Percentiles rank a stretch among this genome's conserved stretches.
Evolutionary conservation across 1,140 invertebrate genomes (phyloP).

Genomic region (Drosophila mojavensis): DNA sequence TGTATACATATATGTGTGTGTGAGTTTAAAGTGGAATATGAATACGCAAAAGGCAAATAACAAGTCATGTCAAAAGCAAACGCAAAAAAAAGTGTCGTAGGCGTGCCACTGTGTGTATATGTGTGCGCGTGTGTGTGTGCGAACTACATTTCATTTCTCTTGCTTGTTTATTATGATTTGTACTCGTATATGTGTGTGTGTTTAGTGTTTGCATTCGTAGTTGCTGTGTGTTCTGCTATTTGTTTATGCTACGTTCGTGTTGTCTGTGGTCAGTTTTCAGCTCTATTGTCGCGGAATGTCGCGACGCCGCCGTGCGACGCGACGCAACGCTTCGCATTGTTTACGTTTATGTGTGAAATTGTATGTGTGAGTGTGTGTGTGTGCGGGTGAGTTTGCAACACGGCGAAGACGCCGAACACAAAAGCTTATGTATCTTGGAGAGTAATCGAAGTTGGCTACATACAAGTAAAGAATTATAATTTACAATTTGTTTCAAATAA

Average conservation of each 20-base stretch:
- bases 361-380: not conserved
- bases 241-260: not conserved
- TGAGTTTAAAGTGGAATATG: not conserved
- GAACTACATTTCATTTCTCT: slow-evolving; percentile 31
- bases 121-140: not conserved
- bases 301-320: not conserved
- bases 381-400: not conserved
- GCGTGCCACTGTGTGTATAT: not conserved
- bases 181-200: not conserved
- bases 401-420: slow-evolving; percentile 11
- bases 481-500: not conserved
- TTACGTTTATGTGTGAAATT: slow-evolving; percentile 10
- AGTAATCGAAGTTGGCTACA: not conserved
- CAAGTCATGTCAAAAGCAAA: slow-evolving; percentile 10
- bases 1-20: not conserved
- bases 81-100: slow-evolving; percentile 22
- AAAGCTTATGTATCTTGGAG: slow-evolving; percentile 1
- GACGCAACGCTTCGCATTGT: slow-evolving; percentile 18
- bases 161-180: slow-evolving; percentile 39
- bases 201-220: not conserved
- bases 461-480: not conserved
- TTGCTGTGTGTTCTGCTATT: not conserved
- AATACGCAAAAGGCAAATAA: slow-evolving; percentile 8
- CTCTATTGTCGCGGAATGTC: slow-evolving; percentile 26
- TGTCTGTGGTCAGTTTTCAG: slow-evolving; percentile 37